phyloP scores from a whole-genome alignment of 64 coral and sea anemone species.

The Montipora sp. region DNA sequence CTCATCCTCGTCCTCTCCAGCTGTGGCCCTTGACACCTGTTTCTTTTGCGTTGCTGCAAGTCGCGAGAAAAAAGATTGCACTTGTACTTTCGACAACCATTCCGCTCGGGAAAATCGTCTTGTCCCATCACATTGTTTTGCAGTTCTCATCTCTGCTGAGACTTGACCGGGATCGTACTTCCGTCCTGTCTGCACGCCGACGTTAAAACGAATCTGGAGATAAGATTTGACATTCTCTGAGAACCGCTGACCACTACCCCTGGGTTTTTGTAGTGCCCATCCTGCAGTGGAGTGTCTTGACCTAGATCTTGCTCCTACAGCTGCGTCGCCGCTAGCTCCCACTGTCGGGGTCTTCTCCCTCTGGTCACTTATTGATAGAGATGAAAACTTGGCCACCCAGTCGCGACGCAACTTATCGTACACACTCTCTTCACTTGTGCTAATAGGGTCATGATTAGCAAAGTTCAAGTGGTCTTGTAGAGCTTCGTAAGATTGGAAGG shows the following conservation, averaged over 20 bases:
- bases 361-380: background rate
- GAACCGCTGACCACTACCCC: constrained; percentile 20
- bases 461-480: background rate
- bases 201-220: constrained; percentile 29
- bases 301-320: background rate
- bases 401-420: constrained; percentile 37
- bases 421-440: constrained; percentile 6
- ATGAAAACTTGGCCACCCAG: constrained; percentile 29
- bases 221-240: constrained; percentile 43
- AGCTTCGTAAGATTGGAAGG: background rate
- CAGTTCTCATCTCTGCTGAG: constrained; percentile 42
- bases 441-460: background rate
- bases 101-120: constrained; percentile 29
- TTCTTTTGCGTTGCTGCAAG: background rate
- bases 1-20: constrained; percentile 23
- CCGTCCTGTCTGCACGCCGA: constrained; percentile 47
- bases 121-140: constrained; percentile 21
- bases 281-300: background rate
- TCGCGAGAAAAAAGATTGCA: background rate
- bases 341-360: background rate
- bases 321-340: background rate
- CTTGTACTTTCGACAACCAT: constrained; percentile 62
- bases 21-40: background rate
- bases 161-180: constrained; percentile 67
- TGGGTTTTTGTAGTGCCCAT: constrained; percentile 57